phyloP scores from a whole-genome alignment of 2,888 invertebrate species.

The Leptura quadrifasciata region DNA sequence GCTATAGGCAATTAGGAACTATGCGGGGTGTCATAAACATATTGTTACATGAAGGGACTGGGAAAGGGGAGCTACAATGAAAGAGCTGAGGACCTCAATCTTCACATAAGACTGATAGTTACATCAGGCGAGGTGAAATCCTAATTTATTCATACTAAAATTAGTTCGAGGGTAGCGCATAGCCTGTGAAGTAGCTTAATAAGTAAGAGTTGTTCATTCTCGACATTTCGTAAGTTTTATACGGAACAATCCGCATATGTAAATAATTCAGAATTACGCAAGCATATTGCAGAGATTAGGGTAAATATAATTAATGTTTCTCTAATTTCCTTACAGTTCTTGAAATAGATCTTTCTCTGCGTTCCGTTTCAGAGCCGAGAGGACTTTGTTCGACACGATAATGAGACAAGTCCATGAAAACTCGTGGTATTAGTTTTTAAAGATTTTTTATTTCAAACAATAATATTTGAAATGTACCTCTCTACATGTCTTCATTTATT shows the following conservation, averaged over 20 bases:
- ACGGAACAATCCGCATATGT: too few species aligned
- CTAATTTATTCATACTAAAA: not conserved
- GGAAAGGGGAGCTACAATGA: not conserved
- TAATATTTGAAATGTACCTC: too few species aligned
- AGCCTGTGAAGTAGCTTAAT: not conserved
- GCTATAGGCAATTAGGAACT: constrained; percentile 7
- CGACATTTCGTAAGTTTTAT: not conserved
- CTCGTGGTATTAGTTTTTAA: too few species aligned
- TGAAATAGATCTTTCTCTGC: too few species aligned
- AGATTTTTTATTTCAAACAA: too few species aligned
- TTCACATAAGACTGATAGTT: not conserved
- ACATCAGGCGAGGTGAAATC: not conserved
- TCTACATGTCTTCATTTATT: too few species aligned
- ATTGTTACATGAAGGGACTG: not conserved
- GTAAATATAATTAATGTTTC: too few species aligned
- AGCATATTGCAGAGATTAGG: not conserved
- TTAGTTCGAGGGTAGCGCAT: not conserved
- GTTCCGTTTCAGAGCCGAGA: too few species aligned
- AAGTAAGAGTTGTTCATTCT: not conserved
- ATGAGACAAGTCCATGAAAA: too few species aligned
- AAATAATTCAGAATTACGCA: not conserved
- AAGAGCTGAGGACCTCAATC: not conserved
- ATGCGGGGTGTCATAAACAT: constrained; percentile 1
- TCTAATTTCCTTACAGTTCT: too few species aligned
- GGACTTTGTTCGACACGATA: too few species aligned